phyloP scores from a whole-genome alignment of 2,888 invertebrate species.

The Carcina quercana region DNA sequence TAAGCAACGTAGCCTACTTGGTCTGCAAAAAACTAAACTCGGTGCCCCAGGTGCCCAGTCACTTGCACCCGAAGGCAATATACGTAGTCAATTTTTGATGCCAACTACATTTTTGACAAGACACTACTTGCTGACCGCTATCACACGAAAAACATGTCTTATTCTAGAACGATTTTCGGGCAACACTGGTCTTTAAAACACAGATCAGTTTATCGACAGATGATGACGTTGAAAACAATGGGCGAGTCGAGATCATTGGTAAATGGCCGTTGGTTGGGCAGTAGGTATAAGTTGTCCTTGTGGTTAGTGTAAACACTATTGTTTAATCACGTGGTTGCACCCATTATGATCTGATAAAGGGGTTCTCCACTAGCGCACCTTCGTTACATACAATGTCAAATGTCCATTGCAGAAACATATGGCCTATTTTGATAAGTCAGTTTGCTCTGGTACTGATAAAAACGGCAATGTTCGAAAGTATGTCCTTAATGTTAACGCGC shows the following conservation, averaged over 20 bases:
- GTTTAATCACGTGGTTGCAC: constrained; percentile 60
- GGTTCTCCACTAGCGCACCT: constrained; percentile 41
- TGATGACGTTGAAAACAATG: constrained; percentile 34
- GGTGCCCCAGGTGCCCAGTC: no score
- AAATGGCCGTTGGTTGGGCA: constrained; percentile 31
- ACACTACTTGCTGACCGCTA: no score
- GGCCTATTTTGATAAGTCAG: constrained; percentile 9
- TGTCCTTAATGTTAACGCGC: no score
- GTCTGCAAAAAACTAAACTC: no score
- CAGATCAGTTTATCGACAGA: constrained; percentile 21
- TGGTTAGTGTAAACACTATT: constrained; percentile 60
- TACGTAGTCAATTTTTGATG: no score
- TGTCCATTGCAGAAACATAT: constrained; percentile 9
- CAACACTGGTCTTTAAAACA: constrained; percentile 2
- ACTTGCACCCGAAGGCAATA: no score
- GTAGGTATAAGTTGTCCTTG: constrained; percentile 47
- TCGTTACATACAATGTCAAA: constrained; percentile 28
- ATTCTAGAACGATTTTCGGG: constrained; percentile 9
- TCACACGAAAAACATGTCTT: no score
- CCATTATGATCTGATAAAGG: constrained; percentile 58
- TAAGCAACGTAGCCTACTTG: no score
- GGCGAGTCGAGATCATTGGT: constrained; percentile 31
- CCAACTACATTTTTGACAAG: no score
- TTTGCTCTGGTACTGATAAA: constrained; percentile 6
- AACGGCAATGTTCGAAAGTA: no score